Evolutionary conservation across 1,140 invertebrate genomes (phyloP), one percentile per base, ranked within the genome.

Genomic region (Drosophila quadrilineata): DNA sequence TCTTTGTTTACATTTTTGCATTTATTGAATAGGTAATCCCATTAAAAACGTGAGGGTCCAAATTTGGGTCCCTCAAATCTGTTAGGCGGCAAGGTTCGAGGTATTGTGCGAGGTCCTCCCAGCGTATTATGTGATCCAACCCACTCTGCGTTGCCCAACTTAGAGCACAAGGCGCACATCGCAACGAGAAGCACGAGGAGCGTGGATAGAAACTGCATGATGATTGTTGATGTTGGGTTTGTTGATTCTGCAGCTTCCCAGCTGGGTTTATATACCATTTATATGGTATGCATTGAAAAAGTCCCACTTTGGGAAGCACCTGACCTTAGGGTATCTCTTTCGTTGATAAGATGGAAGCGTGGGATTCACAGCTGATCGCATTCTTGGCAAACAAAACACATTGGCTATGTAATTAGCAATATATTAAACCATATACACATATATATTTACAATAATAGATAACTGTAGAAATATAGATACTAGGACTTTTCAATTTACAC

Each of bases 41-140:
- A 10, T 35, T 10, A 58, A 22, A 24, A 58, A 6, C 62, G 45
- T 8, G 28, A 22, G n/a, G 14, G 1, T 91, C 92, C 41, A 91
- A 79, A 40, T 91, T 88, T 9, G 0, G 63, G 54, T 90, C 90
- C 8, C 10, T 46, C 22, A 12, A 49, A 26, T 38, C 64, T 22
- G 26, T 67, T 67, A n/a, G 64, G 64, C 4, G 64, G 57, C 40
- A 67, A 31, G n/a, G 63, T 66, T 9, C 52, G 16, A 16, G 63
- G 63, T 1, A 46, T 38, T 4, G 6, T 36, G 14, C n/a, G n/a
- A n/a, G n/a, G 17, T 36, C 12, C 36, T 2, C 62, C 48, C 46
- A 60, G 40, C 5, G 12, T 9, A 0, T 56, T 9, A 4, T 17
- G 36, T 0, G 54, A 14, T 6, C n/a, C 29, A 3, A 59, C 36